phyloP scores from a whole-genome alignment of 23 tunicate species.

The Trididemnum clinides region DNA sequence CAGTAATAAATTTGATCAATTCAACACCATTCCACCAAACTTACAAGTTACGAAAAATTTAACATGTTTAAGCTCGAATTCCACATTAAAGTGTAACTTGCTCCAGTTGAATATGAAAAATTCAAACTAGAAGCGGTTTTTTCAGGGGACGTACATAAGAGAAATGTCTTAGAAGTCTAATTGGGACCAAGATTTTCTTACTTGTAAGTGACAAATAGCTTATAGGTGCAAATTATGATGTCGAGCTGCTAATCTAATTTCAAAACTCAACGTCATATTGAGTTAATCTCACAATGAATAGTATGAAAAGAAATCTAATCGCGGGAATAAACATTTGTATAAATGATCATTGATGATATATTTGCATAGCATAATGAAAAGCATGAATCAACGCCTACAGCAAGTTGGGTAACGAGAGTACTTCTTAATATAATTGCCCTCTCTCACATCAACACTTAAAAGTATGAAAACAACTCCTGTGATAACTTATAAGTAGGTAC shows the following conservation, averaged over 20 bases:
- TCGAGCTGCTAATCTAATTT: background rate
- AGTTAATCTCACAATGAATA: background rate
- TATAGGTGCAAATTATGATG: background rate
- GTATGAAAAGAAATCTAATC: background rate
- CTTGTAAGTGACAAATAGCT: background rate
- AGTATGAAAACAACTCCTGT: too few species aligned
- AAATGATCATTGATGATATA: background rate
- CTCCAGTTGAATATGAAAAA: background rate
- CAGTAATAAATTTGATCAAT: background rate
- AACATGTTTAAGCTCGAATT: background rate
- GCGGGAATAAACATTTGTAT: background rate
- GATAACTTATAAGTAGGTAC: too few species aligned
- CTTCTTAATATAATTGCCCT: background rate
- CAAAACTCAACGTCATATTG: background rate
- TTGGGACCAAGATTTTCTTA: too few species aligned
- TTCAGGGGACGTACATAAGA: background rate
- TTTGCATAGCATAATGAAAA: background rate
- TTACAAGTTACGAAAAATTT: background rate
- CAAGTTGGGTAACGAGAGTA: too few species aligned
- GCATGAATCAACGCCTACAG: background rate
- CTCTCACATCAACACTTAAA: background rate
- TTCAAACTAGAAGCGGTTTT: background rate
- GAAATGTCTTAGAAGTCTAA: background rate
- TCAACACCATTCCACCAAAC: background rate
- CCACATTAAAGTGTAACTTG: background rate